Evolutionary conservation across 2,113 vertebrate genomes (phyloP).

Genomic region (Callipepla californica): DNA sequence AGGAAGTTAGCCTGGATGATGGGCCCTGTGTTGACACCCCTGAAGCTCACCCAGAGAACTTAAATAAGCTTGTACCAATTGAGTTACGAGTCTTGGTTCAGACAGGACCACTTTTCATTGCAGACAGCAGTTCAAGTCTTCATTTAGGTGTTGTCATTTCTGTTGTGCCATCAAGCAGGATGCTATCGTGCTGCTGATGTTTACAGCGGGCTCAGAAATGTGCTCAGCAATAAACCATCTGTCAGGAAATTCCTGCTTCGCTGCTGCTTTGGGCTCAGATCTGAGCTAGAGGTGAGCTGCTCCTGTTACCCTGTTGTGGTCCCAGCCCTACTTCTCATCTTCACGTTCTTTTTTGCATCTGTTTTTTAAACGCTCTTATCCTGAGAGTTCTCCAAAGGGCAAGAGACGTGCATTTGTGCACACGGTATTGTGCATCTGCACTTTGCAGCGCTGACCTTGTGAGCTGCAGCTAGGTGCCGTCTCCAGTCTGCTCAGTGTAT

Average conservation of each 20-base stretch:
- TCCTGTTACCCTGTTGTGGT: neutral
- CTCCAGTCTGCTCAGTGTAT: neutral
- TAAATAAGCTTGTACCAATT: neutral
- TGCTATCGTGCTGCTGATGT: neutral
- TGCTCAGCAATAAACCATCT: neutral
- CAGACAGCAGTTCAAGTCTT: neutral
- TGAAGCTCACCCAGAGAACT: neutral
- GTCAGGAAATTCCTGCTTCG: neutral
- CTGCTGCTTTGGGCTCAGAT: neutral
- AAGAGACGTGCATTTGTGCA: neutral
- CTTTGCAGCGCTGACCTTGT: neutral
- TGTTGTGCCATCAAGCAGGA: neutral
- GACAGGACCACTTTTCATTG: neutral
- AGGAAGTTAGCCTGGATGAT: neutral
- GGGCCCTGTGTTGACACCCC: neutral
- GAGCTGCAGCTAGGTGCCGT: neutral
- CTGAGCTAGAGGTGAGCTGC: neutral
- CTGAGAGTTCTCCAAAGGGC: neutral
- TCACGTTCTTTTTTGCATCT: neutral
- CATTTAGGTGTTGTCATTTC: neutral
- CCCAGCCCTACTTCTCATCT: neutral
- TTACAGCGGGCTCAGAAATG: neutral
- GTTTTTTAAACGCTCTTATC: neutral
- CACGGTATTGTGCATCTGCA: rapidly evolving
- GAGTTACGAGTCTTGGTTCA: neutral